phyloP scores from a whole-genome alignment of 2,888 invertebrate species.

The Harpalus rubripes region DNA sequence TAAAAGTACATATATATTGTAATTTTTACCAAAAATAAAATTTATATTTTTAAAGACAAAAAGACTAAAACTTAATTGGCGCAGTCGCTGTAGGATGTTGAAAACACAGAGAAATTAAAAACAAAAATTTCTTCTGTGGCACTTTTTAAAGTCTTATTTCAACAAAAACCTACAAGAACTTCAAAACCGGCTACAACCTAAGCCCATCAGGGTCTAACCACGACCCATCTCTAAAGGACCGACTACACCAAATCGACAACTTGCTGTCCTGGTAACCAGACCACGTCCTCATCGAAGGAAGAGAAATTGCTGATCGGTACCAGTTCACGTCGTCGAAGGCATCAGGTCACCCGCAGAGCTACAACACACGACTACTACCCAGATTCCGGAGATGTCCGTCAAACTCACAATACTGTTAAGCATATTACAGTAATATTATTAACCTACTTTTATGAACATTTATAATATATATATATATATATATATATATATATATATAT shows the following conservation, averaged over 20 bases:
- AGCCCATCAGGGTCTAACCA: constrained; percentile 5
- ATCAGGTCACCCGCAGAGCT: constrained; percentile 19
- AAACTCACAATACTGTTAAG: not conserved
- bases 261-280: constrained; percentile 21
- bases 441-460: not conserved
- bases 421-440: constrained; percentile 13
- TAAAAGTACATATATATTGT: too few species aligned
- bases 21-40: not conserved
- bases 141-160: constrained; percentile 25
- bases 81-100: constrained; percentile 5
- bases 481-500: too few species aligned
- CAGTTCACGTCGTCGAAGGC: constrained; percentile 17
- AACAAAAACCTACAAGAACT: constrained; percentile 24
- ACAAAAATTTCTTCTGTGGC: constrained; percentile 13
- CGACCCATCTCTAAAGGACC: not conserved
- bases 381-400: constrained; percentile 19
- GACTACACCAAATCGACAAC: not conserved
- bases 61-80: not conserved
- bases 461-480: too few species aligned
- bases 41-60: not conserved
- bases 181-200: constrained; percentile 1
- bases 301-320: constrained; percentile 8
- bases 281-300: constrained; percentile 12
- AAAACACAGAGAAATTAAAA: not conserved
- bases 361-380: too few species aligned